Evolutionary conservation across 1,140 invertebrate species (phyloP).

Genomic region (Papilio helenus): DNA sequence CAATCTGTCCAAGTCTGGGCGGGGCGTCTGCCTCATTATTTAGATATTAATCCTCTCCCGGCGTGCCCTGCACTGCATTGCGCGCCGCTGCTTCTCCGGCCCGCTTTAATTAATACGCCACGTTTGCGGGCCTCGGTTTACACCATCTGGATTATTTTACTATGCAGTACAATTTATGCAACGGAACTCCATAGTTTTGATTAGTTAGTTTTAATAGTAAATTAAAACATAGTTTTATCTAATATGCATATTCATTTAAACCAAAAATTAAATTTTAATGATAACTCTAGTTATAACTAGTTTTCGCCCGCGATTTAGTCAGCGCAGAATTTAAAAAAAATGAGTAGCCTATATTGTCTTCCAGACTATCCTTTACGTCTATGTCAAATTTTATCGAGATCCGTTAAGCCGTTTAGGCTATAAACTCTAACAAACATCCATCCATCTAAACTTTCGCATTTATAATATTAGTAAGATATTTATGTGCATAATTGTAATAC

Average conservation of each 20-base stretch:
- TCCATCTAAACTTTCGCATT: not conserved
- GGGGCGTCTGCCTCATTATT: slow-evolving; percentile 76
- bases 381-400: no score
- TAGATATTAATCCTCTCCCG: slow-evolving; percentile 73
- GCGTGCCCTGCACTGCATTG: slow-evolving; percentile 43
- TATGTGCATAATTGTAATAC: not conserved
- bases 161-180: slow-evolving; percentile 35
- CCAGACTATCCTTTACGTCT: no score
- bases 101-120: slow-evolving; percentile 56
- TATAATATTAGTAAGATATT: not conserved
- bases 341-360: no score
- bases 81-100: slow-evolving; percentile 40
- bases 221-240: not conserved
- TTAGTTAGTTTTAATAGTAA: not conserved
- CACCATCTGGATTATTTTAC: slow-evolving; percentile 38
- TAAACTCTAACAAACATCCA: no score
- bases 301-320: no score
- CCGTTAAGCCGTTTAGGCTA: no score
- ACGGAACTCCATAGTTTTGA: not conserved
- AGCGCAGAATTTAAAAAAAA: no score
- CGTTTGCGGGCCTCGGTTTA: slow-evolving; percentile 48
- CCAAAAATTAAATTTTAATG: no score
- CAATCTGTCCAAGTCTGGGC: slow-evolving; percentile 60
- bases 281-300: no score
- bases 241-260: no score